Evolutionary conservation across 2,888 invertebrate genomes (phyloP), one percentile per base, ranked within the genome.

Genomic region (Schizaphis graminum): DNA sequence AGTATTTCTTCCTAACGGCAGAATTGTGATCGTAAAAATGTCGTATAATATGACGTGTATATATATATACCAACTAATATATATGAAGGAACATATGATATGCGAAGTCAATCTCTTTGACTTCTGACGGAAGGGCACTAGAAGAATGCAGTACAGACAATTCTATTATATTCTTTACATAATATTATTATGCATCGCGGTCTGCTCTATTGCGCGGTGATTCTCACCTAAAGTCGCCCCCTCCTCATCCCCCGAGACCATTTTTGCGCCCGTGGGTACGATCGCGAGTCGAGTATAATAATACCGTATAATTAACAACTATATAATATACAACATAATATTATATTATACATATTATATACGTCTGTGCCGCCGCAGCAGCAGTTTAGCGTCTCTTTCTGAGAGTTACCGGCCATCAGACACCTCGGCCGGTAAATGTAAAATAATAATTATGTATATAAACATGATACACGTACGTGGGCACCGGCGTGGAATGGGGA

Each of bases 231-330:
- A 21, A 77, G 35, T 77, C 77, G 35, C 35, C 35, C 67, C 21
- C 77, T 77, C 77, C 77, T 35, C 77, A 77, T 35, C 77, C 77
- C 77, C 35, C 35, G 35, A 5, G 21, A 77, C 77, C 35, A 35
- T 77, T 77, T 77, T 8, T 77, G 35, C 21, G 77, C 77, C 77
- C 8, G 77, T 77, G 77, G 77, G 77, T 77, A 35, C 21, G 35
- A 41, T 77, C 35, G 77, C 77, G 35, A 35, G 77, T 35, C 35
- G 21, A 77, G 77, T 35, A 35, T 77, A 77, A 77, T 35, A 77
- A 77, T 35, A 77, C 67, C 67, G 67, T 77, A 77, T 77, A 77
- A 41, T 77, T 77, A 77, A 77, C 77, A 77, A 67, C 77, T 77
- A 77, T 77, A 35, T 41, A 35, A 35, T 41, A 35, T 44, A 35